Conservation (phyloP, 1,140 invertebrate species). For the Philopotamus ludificatus region DNA sequence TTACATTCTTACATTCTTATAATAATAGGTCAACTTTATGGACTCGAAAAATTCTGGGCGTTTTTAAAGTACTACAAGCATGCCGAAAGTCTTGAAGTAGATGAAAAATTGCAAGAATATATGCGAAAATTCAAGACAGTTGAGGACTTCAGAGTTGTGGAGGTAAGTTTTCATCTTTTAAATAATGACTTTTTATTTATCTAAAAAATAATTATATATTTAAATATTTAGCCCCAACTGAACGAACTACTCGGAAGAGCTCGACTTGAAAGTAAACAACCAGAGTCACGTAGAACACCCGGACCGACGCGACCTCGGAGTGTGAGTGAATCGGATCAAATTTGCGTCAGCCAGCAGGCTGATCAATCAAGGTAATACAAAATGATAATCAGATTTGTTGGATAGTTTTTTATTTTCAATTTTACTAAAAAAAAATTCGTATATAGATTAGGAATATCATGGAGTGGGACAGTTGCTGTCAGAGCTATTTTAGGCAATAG, state of each 20-base stretch:
- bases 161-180: constrained; percentile 48
- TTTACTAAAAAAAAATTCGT: neutral
- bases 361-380: constrained; percentile 15
- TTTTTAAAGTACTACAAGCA: constrained; percentile 94
- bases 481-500: constrained; percentile 9
- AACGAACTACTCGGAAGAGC: constrained; percentile 36
- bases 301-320: constrained; percentile 19
- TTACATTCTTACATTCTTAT: too few species aligned
- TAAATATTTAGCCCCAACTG: constrained; percentile 35
- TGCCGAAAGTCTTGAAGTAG: constrained; percentile 73
- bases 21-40: constrained; percentile 96
- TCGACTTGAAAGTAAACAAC: constrained; percentile 28
- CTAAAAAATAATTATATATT: constrained; percentile 1
- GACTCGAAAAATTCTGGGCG: constrained; percentile 98
- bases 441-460: constrained; percentile 33
- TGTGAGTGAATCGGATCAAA: constrained; percentile 37
- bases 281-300: constrained; percentile 28
- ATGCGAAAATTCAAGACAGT: constrained; percentile 89
- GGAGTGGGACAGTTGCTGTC: constrained; percentile 23
- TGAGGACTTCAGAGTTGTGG: constrained; percentile 88
- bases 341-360: neutral
- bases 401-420: constrained; percentile 7
- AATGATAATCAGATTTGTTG: neutral
- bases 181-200: constrained; percentile 2
- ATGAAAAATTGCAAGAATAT: constrained; percentile 75